Conservation (phyloP, 2,888 invertebrate species). For the Idaea biselata region DNA sequence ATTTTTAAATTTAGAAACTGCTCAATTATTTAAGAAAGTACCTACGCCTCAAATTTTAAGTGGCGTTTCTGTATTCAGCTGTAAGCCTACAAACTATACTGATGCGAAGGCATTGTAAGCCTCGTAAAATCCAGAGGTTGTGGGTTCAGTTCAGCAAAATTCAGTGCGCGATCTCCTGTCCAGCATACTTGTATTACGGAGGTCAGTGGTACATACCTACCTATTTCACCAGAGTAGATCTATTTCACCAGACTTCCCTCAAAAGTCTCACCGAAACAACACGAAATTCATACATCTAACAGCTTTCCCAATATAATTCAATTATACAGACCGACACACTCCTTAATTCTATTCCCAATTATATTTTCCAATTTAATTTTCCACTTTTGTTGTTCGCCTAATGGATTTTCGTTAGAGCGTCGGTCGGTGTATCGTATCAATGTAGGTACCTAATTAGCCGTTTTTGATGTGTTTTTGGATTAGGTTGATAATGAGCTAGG, state of each 20-base stretch:
- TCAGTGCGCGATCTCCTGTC: no score
- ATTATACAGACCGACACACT: slow-evolving; percentile 40
- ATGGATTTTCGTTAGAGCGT: slow-evolving; percentile 44
- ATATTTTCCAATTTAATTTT: slow-evolving; percentile 64
- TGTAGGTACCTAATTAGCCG: slow-evolving; percentile 25
- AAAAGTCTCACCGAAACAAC: not conserved
- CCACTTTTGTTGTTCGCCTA: slow-evolving; percentile 54
- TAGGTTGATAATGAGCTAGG: not conserved
- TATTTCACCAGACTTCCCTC: not conserved
- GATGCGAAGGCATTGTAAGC: no score
- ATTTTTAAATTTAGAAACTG: no score
- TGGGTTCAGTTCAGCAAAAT: no score
- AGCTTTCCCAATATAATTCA: slow-evolving; percentile 40
- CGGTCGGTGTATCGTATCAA: slow-evolving; percentile 19
- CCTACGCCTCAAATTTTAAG: no score
- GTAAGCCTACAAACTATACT: no score
- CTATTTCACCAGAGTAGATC: no score
- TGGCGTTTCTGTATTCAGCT: no score
- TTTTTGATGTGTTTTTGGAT: slow-evolving; percentile 8
- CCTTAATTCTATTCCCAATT: slow-evolving; percentile 56
- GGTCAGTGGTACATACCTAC: no score
- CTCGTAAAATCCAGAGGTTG: no score
- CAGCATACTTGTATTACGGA: no score
- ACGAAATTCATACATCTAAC: not conserved
- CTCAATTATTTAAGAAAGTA: no score